Conservation (phyloP, 1,140 invertebrate genomes). For the Drosophila paulistorum region DNA sequence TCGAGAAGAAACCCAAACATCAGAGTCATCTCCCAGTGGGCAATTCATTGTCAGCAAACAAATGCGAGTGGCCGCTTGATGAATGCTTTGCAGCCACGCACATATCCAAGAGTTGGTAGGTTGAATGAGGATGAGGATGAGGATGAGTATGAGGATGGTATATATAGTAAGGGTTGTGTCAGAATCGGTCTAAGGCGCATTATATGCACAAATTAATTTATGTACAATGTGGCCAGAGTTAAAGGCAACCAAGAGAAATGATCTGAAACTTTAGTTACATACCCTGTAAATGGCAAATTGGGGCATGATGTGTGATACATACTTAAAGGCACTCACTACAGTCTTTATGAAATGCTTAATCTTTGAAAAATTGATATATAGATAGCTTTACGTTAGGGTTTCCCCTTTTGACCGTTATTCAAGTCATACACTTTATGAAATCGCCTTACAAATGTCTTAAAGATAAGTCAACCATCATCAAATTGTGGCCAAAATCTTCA, state of each 20-base stretch:
- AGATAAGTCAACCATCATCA: background rate
- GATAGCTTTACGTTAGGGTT: too few relatives aligned
- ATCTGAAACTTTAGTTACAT: too few relatives aligned
- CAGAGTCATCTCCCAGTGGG: conserved; percentile 38
- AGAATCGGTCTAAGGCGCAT: conserved; percentile 64
- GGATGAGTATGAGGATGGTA: background rate
- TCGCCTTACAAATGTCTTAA: too few relatives aligned
- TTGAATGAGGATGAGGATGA: background rate
- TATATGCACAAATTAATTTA: conserved; percentile 80
- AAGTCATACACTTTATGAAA: too few relatives aligned
- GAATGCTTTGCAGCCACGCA: conserved; percentile 76
- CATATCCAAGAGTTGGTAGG: conserved; percentile 33
- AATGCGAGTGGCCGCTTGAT: conserved; percentile 71
- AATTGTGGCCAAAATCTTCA: background rate
- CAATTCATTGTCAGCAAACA: conserved; percentile 83
- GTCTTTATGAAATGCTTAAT: too few relatives aligned
- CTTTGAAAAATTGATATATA: too few relatives aligned
- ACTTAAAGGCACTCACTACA: too few relatives aligned
- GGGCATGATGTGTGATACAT: background rate
- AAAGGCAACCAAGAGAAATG: background rate
- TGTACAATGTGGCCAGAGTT: conserved; percentile 38
- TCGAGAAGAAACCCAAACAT: background rate
- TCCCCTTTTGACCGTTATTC: too few relatives aligned
- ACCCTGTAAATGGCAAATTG: background rate
- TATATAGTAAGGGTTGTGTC: background rate